Conservation (phyloP, 2,113 vertebrate species). For the Campylomormyrus tamandua region DNA sequence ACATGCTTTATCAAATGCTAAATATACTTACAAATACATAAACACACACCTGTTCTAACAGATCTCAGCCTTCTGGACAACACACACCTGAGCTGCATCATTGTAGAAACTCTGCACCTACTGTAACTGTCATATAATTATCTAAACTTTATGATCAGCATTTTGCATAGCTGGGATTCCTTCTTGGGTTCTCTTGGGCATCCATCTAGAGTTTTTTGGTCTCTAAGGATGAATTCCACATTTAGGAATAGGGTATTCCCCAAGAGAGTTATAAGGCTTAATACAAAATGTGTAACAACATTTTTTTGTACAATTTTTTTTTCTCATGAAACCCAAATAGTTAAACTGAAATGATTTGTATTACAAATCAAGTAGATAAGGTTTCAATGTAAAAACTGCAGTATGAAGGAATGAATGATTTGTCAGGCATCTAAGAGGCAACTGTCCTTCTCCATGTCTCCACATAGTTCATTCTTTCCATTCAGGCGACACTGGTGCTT, state of each 20-base stretch:
- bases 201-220: not conserved
- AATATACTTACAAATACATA: not conserved
- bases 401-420: not conserved
- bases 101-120: not conserved
- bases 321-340: not conserved
- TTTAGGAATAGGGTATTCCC: not conserved
- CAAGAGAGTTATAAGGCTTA: not conserved
- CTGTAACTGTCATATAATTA: not conserved
- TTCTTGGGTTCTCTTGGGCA: not conserved
- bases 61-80: not conserved
- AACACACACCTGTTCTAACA: not conserved
- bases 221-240: not conserved
- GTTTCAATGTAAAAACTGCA: not conserved
- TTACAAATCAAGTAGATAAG: not conserved
- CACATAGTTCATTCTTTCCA: constrained; percentile 27
- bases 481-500: constrained; percentile 57
- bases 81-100: not conserved
- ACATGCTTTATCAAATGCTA: not conserved
- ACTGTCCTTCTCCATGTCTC: not conserved
- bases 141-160: not conserved
- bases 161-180: not conserved
- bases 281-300: not conserved
- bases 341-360: not conserved
- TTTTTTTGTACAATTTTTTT: not conserved
- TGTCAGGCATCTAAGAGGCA: not conserved